Conservation (phyloP, 2,797 vertebrate species). For the Falco peregrinus region DNA sequence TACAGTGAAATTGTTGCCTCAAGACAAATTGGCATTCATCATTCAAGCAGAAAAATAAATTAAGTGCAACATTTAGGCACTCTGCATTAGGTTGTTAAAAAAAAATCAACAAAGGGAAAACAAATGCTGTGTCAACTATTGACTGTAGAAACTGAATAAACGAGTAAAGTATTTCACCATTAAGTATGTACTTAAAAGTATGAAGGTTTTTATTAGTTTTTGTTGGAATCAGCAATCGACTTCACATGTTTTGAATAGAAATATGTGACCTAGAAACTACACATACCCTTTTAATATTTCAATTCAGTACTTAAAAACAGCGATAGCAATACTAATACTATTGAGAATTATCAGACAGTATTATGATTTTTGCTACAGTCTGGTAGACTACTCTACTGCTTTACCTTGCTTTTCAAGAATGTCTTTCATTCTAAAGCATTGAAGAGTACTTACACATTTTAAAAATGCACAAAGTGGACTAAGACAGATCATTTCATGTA, state of each 20-base stretch:
- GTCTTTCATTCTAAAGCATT: not conserved
- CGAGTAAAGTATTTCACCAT: not conserved
- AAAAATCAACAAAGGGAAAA: not conserved
- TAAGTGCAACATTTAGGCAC: slow-evolving; percentile 71
- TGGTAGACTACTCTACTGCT: not conserved
- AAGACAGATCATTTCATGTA: not conserved
- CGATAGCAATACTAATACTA: not conserved
- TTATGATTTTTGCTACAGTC: not conserved
- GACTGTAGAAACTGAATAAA: not conserved
- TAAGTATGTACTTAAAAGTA: not conserved
- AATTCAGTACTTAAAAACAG: not conserved
- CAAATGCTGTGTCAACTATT: slow-evolving; percentile 6
- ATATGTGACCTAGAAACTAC: not conserved
- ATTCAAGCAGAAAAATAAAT: slow-evolving; percentile 73
- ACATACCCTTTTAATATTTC: not conserved
- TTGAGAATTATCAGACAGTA: not conserved
- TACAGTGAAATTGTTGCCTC: slow-evolving; percentile 45
- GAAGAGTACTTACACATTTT: not conserved
- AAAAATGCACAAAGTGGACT: not conserved
- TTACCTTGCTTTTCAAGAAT: not conserved
- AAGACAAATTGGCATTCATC: slow-evolving; percentile 62
- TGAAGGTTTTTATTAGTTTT: not conserved
- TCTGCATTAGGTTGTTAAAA: slow-evolving; percentile 6
- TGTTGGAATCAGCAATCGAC: not conserved
- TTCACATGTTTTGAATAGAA: not conserved